Evolutionary conservation across 2,888 invertebrate species (phyloP).

Genomic region (Ditula angustiorana): DNA sequence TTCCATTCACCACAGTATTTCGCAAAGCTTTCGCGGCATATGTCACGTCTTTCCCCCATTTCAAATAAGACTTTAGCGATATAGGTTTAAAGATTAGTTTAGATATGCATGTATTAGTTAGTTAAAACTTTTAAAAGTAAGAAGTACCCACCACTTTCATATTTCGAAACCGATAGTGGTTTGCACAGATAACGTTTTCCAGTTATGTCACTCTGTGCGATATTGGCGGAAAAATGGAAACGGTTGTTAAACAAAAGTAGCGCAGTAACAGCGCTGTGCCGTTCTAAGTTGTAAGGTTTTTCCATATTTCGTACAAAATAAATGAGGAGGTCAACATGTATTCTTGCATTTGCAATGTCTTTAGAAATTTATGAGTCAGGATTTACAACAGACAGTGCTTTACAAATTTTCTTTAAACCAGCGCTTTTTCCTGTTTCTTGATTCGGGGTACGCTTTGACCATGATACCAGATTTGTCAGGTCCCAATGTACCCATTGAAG

Average conservation of each 20-base stretch:
- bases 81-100: neutral
- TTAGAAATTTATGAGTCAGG: neutral
- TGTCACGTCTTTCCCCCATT: neutral
- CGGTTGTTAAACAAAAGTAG: neutral
- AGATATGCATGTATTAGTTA: neutral
- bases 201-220: constrained; percentile 18
- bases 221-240: neutral
- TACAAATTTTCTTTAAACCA: no score
- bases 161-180: constrained; percentile 52
- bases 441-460: no score
- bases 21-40: constrained; percentile 11
- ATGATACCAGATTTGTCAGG: no score
- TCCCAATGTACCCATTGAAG: no score
- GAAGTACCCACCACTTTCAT: constrained; percentile 54
- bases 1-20: constrained; percentile 59
- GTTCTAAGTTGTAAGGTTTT: constrained; percentile 15
- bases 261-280: constrained; percentile 9
- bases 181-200: constrained; percentile 29
- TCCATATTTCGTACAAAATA: constrained; percentile 26
- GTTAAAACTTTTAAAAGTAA: constrained; percentile 26
- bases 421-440: no score
- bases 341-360: neutral
- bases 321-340: constrained; percentile 21
- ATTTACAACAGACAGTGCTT: no score
- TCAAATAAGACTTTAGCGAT: constrained; percentile 3